Base-by-base conservation (phyloP, 2,797 vertebrate species). In the Champsocephalus esox region DNA sequence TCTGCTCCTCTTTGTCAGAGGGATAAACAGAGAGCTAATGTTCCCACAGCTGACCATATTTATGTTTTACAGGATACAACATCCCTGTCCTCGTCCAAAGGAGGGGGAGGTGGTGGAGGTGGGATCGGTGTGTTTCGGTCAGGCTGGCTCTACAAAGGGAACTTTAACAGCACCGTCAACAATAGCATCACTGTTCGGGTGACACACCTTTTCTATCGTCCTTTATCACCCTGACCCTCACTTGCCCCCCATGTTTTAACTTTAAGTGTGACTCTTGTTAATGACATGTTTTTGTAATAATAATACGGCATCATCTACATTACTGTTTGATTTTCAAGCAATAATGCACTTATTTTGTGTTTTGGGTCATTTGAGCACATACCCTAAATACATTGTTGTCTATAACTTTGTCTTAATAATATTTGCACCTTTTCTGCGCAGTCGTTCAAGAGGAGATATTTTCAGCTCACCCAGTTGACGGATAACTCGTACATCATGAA, bases 401-500 rank as follows among this genome's bases (percentile, higher is more conserved):
- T 14, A 5, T 56, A 5, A 56, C 10, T 45, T 50, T 21, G 12
- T 54, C 43, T 19, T 41, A 28, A 32, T 67, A n/a, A 3, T 6
- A 34, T 52, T 52, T 52, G 34, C 34, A 38, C 45, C 44, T 51
- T 2, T 78, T 75, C 63, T 61, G 10, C 86, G 55, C 90, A 99
- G 98, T 99, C 98, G 0, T 99, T 99, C 93, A 99, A 99, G 89
- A 97, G 98, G 78, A 96, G 98, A 64, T 99, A 96, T 89, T 99
- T 99, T 83, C 98, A 99, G 93, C 92, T 99, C 87, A 99, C 98
- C 0, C 98, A 99, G 91, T 14, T 99, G 82, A 97, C 98, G 0
- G 98, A 99, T 89, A 99, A 96, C 84, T 99, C 98, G 0, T 99
- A 99, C 81, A 99, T 99, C 92, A 99, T 99, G 98, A 99, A 99